Evolutionary conservation across 2,888 invertebrate genomes (phyloP), one percentile per base, ranked within the genome.

Genomic region (Schizotus pectinicornis): DNA sequence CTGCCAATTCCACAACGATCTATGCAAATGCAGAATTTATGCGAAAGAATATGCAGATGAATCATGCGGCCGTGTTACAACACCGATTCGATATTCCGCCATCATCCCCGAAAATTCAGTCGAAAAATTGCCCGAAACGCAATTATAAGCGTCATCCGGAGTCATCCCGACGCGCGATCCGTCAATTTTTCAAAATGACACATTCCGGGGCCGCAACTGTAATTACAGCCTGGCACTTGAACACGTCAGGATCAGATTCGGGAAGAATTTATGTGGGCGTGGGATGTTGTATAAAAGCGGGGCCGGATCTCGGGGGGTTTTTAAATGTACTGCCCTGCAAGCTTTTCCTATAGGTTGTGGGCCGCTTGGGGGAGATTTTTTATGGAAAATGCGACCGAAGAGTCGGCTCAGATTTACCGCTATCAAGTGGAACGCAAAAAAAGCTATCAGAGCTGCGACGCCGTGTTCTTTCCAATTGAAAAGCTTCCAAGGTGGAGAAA

Each of bases 21-120:
- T 64, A 70, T 70, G 70, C 65, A 70, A 70, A 70, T 70, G 61
- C 38, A 51, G 61, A 62, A 69, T 68, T 70, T 70, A 69, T 69
- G 61, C 63, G 63, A 64, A 67, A 68, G 67, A 65, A 70, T 64
- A 67, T 65, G 67, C 53, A 64, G 67, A 68, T 69, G 65, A 67
- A 63, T 59, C 63, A 58, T 59, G 7, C 50, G 48, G n/a, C 53
- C 45, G 31, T 51, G 52, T 47, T 52, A 49, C 36, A 38, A 52
- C 42, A 41, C 47, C 35, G 52, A 38, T 57, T 52, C 47, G 47
- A 51, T 51, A 42, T 52, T 52, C 39, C 12, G 41, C 32, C 38
- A 45, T 46, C 33, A 36, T 45, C 32, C 43, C 43, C 52, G 38
- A 53, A 39, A 46, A 53, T 46, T 53, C 32, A 52, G 41, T 42